Evolutionary conservation across 2,888 invertebrate genomes (phyloP).

Genomic region (Phengaris alcon): DNA sequence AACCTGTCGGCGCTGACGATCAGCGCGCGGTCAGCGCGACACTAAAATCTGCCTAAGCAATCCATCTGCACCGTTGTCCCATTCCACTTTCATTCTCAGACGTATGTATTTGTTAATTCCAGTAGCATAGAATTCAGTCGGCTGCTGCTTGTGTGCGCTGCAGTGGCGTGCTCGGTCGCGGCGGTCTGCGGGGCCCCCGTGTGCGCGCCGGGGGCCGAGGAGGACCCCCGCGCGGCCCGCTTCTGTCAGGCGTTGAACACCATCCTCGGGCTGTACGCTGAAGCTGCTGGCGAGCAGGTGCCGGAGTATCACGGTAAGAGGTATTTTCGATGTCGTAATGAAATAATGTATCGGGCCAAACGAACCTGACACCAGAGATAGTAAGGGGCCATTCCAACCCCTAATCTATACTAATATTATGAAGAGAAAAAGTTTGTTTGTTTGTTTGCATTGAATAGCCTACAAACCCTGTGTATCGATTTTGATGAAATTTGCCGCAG

Average conservation of each 20-base stretch:
- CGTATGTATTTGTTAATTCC: background rate
- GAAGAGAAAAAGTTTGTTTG: no score
- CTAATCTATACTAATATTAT: no score
- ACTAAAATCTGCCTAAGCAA: no score
- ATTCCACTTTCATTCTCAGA: background rate
- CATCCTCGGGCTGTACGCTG: slow-evolving; percentile 82
- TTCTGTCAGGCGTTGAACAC: slow-evolving; percentile 84
- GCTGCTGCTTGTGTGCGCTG: slow-evolving; percentile 43
- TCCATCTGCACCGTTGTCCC: no score
- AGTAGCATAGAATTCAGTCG: slow-evolving; percentile 58
- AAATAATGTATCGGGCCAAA: no score
- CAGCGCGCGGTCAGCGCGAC: no score
- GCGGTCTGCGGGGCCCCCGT: slow-evolving; percentile 66
- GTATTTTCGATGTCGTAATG: background rate
- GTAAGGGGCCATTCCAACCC: no score
- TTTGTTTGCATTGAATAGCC: no score
- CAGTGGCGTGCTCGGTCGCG: slow-evolving; percentile 48
- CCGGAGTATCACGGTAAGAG: slow-evolving; percentile 69
- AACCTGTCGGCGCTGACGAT: no score
- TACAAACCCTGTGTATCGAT: no score
- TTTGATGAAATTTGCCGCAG: no score
- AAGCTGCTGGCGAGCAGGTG: slow-evolving; percentile 80
- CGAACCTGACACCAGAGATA: no score
- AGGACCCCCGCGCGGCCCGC: slow-evolving; percentile 81
- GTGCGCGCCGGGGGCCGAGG: slow-evolving; percentile 80